Conservation (phyloP, 2,888 invertebrate genomes). For the Limnephilus auricula region DNA sequence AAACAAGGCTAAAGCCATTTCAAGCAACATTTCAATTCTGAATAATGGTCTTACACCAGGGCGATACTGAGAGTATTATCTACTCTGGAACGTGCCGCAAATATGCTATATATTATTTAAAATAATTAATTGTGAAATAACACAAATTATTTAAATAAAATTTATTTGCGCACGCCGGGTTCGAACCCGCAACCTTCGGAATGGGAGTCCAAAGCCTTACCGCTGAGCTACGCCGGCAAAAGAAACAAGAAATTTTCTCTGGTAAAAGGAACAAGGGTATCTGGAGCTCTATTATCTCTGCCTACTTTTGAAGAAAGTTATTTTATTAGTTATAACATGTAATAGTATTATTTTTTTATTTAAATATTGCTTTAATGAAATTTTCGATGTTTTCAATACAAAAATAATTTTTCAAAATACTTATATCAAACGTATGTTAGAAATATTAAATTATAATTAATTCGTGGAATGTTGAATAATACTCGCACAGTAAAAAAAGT, state of each 20-base stretch:
- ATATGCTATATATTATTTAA: too few species aligned
- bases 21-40: too few species aligned
- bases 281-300: not conserved
- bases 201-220: too few species aligned
- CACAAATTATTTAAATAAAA: too few species aligned
- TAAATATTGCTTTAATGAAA: slow-evolving; percentile 15
- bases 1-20: too few species aligned
- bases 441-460: not conserved
- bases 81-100: too few species aligned
- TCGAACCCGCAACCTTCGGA: too few species aligned
- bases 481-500: not conserved
- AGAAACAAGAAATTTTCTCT: not conserved
- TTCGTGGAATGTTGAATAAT: not conserved
- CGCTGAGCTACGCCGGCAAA: too few species aligned
- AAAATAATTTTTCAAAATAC: slow-evolving; percentile 4
- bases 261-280: not conserved
- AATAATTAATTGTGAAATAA: too few species aligned
- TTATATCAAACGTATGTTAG: not conserved
- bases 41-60: too few species aligned
- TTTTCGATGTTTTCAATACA: slow-evolving; percentile 21
- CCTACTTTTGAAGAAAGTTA: not conserved
- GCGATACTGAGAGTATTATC: too few species aligned
- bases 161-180: too few species aligned
- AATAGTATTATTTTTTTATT: not conserved
- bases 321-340: not conserved